Evolutionary conservation across 2,113 vertebrate genomes (phyloP), one percentile per base, ranked within the genome.

Genomic region (Chionomys nivalis): DNA sequence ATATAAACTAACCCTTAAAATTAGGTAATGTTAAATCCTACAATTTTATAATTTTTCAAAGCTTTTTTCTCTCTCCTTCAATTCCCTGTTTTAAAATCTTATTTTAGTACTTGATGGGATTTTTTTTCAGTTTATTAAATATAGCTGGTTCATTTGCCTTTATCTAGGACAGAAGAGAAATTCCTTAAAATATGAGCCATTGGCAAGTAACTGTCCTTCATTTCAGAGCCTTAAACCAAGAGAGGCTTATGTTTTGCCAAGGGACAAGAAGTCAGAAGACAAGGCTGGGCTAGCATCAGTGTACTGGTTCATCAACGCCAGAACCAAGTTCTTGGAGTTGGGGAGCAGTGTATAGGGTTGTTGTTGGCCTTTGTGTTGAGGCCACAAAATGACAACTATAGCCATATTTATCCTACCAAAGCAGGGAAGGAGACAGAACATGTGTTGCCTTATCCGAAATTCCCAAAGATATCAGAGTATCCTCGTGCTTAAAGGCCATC

Each of bases 1-100:
- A 79, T 94, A 89, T 89, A 82, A 24, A 89, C 31, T n/a, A 87
- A 95, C 52, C 72, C 49, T 94, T 65, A 28, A 28, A 65, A 58
- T 58, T 21, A 21, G 55, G 55, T 58, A 58, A 58, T 58, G 19
- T 58, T 58, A 58, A 21, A 28, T 65, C 63, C 63, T 28, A 28
- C 26, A 65, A 28, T 12, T 79, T 61, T 89, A 42, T 70, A 81
- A 13, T 73, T 90, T 96, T 58, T 47, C 47, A 17, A 66, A 70
- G 5, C 77, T 9, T 93, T 31, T 73, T 72, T 33, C 24, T 4
- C 66, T 77, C 42, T 70, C 11, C 44, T 87, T n/a, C 3, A 86
- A 44, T 39, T 93, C 31, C 39, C 13, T 86, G 19, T 66, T 72
- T 95, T 92, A 21, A 87, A 89, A 65, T 58, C 10, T 93, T 86